These are phyloP conservation scores for Helogale parvula DNA, from an alignment of 2,113 vertebrate species.

Conservation along the genomic window DNA sequence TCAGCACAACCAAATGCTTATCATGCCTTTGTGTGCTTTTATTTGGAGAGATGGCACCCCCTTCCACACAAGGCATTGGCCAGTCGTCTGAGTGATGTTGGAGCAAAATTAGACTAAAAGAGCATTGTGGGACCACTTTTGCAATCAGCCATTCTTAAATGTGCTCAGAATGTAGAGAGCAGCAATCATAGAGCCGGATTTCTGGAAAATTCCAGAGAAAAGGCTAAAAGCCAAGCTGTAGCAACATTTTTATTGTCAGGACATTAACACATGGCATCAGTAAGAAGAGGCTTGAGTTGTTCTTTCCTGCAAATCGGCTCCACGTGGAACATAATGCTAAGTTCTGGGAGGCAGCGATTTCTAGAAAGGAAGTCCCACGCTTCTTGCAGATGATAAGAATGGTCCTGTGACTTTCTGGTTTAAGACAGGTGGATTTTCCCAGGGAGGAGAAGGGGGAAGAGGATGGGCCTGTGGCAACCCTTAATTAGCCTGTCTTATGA, in stretches of 20 bases:
- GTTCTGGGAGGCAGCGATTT: background rate
- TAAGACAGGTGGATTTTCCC: background rate
- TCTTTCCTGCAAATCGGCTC: background rate
- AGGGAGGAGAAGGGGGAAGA: background rate
- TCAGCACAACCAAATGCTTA: background rate
- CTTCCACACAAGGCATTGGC: fast-evolving
- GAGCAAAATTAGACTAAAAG: background rate
- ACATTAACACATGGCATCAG: background rate
- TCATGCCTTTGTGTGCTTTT: background rate
- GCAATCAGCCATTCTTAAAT: background rate
- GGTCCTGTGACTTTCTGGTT: fast-evolving
- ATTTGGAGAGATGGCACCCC: fast-evolving
- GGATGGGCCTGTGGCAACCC: background rate
- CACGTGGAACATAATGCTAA: background rate
- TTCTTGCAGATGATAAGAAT: background rate
- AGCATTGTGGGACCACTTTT: background rate
- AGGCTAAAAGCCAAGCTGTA: background rate
- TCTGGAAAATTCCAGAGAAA: background rate
- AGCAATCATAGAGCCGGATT: background rate
- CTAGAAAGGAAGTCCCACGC: background rate
- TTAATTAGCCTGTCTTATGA: background rate
- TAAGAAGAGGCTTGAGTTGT: background rate
- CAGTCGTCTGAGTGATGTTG: fast-evolving
- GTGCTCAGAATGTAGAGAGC: background rate
- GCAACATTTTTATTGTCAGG: background rate